These are phyloP conservation scores for Addax nasomaculatus DNA, from an alignment of 2,113 vertebrate species.

Conservation along the genomic window DNA sequence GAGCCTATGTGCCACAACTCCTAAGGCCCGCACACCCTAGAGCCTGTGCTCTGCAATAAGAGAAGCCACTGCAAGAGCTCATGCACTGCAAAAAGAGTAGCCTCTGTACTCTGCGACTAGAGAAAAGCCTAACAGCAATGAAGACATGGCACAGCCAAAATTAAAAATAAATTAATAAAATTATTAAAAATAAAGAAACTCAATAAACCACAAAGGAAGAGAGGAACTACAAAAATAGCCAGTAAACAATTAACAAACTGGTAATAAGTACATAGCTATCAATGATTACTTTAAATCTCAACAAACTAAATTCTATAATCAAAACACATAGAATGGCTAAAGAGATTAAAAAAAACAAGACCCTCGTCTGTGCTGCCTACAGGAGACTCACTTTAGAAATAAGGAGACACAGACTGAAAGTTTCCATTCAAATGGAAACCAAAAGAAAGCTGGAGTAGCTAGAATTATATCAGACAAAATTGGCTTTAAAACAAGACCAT, in stretches of 20 bases:
- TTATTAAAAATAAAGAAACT: neutral
- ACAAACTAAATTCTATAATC: neutral
- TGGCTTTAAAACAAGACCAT: neutral
- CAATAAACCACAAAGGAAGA: neutral
- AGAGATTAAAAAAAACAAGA: neutral
- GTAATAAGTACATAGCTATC: neutral
- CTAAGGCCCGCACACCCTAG: neutral
- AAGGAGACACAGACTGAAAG: neutral
- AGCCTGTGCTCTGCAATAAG: neutral
- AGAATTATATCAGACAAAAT: neutral
- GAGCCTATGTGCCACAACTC: rapidly evolving
- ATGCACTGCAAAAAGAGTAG: neutral
- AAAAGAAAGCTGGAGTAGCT: neutral
- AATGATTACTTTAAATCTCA: neutral
- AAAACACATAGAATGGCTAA: neutral
- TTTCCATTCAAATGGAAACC: neutral
- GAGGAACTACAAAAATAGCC: neutral
- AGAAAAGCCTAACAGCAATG: neutral
- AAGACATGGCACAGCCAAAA: neutral
- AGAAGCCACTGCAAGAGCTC: neutral
- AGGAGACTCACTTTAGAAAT: neutral
- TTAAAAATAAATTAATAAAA: neutral
- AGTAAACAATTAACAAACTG: neutral
- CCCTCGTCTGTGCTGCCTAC: neutral
- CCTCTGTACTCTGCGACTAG: neutral